Evolutionary conservation across 2,113 vertebrate species (phyloP).

Genomic region (Sciurus niger): DNA sequence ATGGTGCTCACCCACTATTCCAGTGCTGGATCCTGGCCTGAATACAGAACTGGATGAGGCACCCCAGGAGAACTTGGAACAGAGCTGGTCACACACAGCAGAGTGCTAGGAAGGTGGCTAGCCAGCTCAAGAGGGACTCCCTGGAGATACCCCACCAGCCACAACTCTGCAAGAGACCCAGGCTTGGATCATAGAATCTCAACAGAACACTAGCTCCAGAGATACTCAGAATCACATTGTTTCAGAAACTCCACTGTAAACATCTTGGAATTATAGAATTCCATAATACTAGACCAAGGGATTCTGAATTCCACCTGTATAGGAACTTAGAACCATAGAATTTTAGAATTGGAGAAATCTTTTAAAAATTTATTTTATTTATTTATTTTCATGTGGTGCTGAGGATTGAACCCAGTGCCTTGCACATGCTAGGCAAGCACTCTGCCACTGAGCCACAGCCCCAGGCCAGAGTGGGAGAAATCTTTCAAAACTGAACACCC

Average conservation of each 20-base stretch:
- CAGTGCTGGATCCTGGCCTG: not conserved
- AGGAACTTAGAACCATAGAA: not conserved
- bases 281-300: too few relatives aligned
- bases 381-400: too few relatives aligned
- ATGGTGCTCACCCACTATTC: not conserved
- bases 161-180: not conserved
- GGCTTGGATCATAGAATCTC: not conserved
- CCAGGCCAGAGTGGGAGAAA: not conserved
- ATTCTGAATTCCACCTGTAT: too few relatives aligned
- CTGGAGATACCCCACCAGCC: not conserved
- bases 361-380: not conserved
- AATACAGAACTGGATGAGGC: not conserved
- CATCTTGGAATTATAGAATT: too few relatives aligned
- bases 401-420: too few relatives aligned
- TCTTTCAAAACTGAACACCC: not conserved
- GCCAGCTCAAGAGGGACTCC: not conserved
- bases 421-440: too few relatives aligned
- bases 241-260: too few relatives aligned
- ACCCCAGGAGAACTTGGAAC: not conserved
- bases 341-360: conserved; percentile 7
- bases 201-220: not conserved
- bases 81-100: not conserved
- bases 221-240: too few relatives aligned
- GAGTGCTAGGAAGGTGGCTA: accelerated
- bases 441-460: too few relatives aligned